Evolutionary conservation across 2,113 vertebrate genomes (phyloP), one percentile per base, ranked within the genome.

Genomic region (Vanacampus margaritifer): DNA sequence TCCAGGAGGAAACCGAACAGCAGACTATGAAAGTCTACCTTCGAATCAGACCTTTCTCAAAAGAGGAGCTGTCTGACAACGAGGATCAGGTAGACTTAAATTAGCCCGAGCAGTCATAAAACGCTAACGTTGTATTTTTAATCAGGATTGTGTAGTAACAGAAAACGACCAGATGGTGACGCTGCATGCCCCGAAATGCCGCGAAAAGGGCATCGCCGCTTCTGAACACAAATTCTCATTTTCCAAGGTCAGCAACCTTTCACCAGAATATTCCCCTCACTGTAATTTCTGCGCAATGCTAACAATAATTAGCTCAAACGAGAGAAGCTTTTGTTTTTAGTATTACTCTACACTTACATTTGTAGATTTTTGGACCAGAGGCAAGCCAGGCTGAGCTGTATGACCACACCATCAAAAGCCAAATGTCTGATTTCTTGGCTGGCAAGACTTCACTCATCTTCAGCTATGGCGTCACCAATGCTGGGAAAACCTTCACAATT

Each of bases 401-500:
- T 79, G 92, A 93, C 61, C 85, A 88, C 36, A 93, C 94, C 0
- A 86, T 95, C 74, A 92, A 84, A 74, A 90, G 90, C 3, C 84
- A 94, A 7, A 81, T 93, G 73, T 85, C 71, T 35, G 85, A 92
- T 0, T 95, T 91, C 67, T 41, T 95, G 62, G 80, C 87, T 19
- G 95, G 95, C 63, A 89, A 90, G 70, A 95, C 94, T 56, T 87
- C 91, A 0, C 73, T 97, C 28, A 92, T 96, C 19, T 97, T 96
- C 86, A 94, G 92, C 41, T 97, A 96, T 0, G 94, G 95, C 1
- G 93, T 97, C 21, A 96, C 95, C 28, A 97, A 96, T 35, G 93
- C 94, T 69, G 95, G 95, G 23, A 97, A 97, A 85, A 95, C 94
- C 0, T 93, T 93, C 80, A 97, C 94, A 4, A 92, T 96, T 62